Conservation (phyloP, 2,888 invertebrate genomes). For the Liposcelis brunnea region DNA sequence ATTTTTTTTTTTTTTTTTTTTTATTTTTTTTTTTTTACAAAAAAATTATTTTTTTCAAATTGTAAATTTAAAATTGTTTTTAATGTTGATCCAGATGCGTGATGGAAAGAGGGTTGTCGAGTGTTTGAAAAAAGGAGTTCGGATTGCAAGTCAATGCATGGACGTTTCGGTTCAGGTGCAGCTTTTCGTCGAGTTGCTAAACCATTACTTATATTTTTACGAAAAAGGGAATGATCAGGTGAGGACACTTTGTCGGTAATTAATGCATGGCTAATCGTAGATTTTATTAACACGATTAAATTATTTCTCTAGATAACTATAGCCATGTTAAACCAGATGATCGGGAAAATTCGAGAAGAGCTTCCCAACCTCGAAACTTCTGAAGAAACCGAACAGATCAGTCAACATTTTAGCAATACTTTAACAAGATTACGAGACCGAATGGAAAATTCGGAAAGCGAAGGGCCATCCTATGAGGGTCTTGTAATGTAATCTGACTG, state of each 20-base stretch:
- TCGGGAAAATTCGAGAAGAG: constrained; percentile 84
- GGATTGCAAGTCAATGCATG: constrained; percentile 95
- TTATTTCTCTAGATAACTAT: constrained; percentile 42
- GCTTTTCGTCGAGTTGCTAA: constrained; percentile 83
- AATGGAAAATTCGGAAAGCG: constrained; percentile 45
- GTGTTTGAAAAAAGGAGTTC: constrained; percentile 85
- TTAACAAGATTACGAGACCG: constrained; percentile 61
- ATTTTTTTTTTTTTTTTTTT: constrained; percentile 14
- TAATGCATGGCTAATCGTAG: constrained; percentile 10
- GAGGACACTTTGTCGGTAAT: constrained; percentile 14
- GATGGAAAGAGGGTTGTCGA: constrained; percentile 86
- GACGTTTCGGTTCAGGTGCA: constrained; percentile 93
- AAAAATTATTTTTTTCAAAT: background rate
- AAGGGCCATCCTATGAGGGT: constrained; percentile 45
- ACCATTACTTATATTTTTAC: constrained; percentile 83
- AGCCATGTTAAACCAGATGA: constrained; percentile 51
- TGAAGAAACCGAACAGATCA: constrained; percentile 93
- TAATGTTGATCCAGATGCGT: constrained; percentile 53
- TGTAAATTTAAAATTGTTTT: too few relatives aligned
- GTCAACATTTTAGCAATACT: constrained; percentile 85
- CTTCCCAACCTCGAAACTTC: constrained; percentile 83
- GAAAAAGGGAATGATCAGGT: constrained; percentile 68
- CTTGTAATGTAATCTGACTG: constrained; percentile 28
- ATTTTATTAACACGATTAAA: constrained; percentile 15
- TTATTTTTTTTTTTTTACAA: constrained; percentile 3